phyloP scores from a whole-genome alignment of 1,140 invertebrate genomes.

The Drosophila melanogaster region Release_6_plus_ISO1_MT NT_037436.4:12832001-12832500 shows the following conservation, averaged over 20 bases:
- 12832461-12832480: constrained; percentile 16
- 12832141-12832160: background rate
- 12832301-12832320: constrained; percentile 65
- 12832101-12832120: constrained; percentile 65
- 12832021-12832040: constrained; percentile 61
- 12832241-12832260: constrained; percentile 64
- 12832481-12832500: constrained; percentile 9
- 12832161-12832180: constrained; percentile 15
- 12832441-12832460: background rate
- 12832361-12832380: constrained; percentile 8
- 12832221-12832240: constrained; percentile 60
- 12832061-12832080: constrained; percentile 57
- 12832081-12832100: constrained; percentile 39
- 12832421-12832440: constrained; percentile 33
- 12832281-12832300: constrained; percentile 66
- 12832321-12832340: constrained; percentile 73
- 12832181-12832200: constrained; percentile 11
- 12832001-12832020: constrained; percentile 50
- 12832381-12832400: constrained; percentile 21
- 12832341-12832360: background rate
- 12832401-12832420: constrained; percentile 10
- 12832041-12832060: constrained; percentile 71
- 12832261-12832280: constrained; percentile 65
- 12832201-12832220: constrained; percentile 63
- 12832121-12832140: constrained; percentile 23